Evolutionary conservation across 2,113 vertebrate genomes (phyloP).

Genomic region (Mystacornis crossleyi): DNA sequence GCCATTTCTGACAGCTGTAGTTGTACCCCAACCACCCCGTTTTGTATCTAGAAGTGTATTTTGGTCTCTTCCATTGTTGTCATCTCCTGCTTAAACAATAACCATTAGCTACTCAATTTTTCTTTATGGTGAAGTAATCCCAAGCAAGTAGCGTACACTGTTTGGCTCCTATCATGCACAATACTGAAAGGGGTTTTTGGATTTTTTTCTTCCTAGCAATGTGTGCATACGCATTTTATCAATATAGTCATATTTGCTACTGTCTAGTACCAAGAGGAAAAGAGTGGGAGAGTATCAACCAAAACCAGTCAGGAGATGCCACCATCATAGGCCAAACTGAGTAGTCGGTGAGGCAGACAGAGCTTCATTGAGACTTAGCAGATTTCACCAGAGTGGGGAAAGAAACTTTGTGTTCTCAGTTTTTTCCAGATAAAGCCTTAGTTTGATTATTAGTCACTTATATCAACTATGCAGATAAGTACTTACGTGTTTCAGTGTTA

Average conservation of each 20-base stretch:
- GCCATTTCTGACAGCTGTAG: neutral
- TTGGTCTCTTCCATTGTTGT: neutral
- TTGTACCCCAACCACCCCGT: neutral
- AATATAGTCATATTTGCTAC: neutral
- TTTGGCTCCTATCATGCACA: neutral
- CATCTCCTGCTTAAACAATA: neutral
- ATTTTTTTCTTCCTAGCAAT: neutral
- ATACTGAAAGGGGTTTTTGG: neutral
- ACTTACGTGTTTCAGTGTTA: conserved; percentile 41
- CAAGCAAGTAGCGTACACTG: neutral
- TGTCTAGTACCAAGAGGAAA: neutral
- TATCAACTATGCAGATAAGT: conserved; percentile 76
- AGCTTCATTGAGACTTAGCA: neutral
- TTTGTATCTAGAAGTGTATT: neutral
- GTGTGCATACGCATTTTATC: neutral
- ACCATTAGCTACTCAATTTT: neutral
- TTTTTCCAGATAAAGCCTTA: conserved; percentile 74
- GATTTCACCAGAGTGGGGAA: neutral
- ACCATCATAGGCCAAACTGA: neutral
- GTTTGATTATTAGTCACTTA: conserved; percentile 68
- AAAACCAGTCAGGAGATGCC: neutral
- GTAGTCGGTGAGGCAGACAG: neutral
- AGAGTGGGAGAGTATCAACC: neutral
- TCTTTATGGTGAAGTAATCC: neutral
- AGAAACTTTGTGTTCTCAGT: conserved; percentile 36